Base-by-base conservation (phyloP, 2,888 invertebrate species). In the Lagria hirta region DNA sequence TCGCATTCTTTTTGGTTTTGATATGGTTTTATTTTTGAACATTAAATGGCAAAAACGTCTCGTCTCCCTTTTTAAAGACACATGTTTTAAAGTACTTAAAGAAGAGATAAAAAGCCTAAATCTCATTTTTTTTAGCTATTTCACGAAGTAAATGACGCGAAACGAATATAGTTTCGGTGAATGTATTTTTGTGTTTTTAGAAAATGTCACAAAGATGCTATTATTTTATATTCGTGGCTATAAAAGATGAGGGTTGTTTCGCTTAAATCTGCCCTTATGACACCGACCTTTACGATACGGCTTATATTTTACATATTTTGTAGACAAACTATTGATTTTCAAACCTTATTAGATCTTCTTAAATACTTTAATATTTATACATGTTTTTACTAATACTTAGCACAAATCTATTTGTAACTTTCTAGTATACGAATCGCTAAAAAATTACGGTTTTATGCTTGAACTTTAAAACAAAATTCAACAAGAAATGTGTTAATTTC, bases 141-240 rank as follows among this genome's bases (percentile, higher is more conserved):
- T 64, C 67, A 63, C 64, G 61, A 64, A 66, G 62, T 69, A 70
- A 70, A 69, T 70, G 70, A 68, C 62, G 64, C 70, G 69, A 64
- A 65, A 65, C 68, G 68, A 68, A 70, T 68, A 66, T 62, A 67
- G 65, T 69, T 69, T 66, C 57, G 58, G 66, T 66, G 66, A 69
- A 69, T 69, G 68, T 69, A 69, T 69, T 69, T 66, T 65, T 67
- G 62, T 68, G 66, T 68, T 68, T 66, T 66, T 64, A 59, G 65
- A 62, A 60, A 64, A 67, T 62, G 58, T 57, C 62, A 58, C 60
- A 61, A 63, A 62, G 61, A 66, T 59, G 63, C 63, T 64, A 65
- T 68, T 66, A 66, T 65, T 67, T 67, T 65, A 65, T 66, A 65
- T 64, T 63, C 62, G 54, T 44, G 52, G 52, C 51, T 56, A 57